Evolutionary conservation across 2,888 invertebrate genomes (phyloP).

Genomic region (Acanthosoma haemorrhoidale): DNA sequence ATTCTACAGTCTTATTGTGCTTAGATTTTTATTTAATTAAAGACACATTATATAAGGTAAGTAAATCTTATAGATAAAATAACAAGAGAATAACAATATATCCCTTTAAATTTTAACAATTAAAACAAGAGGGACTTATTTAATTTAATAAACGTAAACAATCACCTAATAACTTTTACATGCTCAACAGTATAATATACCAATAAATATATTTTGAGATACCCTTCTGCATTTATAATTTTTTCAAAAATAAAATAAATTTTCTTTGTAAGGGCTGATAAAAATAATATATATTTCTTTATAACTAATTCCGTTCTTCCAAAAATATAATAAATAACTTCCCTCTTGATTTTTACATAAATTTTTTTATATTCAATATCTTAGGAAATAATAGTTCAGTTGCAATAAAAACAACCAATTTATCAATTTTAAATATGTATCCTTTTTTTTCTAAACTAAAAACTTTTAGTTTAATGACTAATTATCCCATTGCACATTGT

Average conservation of each 20-base stretch:
- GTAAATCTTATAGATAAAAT: conserved; percentile 1
- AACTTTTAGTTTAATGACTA: conserved; percentile 2
- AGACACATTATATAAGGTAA: not conserved
- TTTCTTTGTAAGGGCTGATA: not conserved
- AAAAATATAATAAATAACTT: not conserved
- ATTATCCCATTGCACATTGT: conserved; percentile 5
- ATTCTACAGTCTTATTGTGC: not conserved
- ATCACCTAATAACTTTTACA: not conserved
- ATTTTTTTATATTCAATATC: not conserved
- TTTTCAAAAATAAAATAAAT: not conserved
- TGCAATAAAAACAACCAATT: not conserved
- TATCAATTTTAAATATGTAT: not conserved
- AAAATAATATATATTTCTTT: not conserved
- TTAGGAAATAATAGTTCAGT: not conserved
- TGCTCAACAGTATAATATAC: not conserved
- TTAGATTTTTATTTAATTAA: not conserved
- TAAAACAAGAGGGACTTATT: not conserved
- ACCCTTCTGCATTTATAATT: not conserved
- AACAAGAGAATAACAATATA: conserved; percentile 9
- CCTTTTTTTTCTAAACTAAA: not conserved
- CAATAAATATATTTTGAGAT: not conserved
- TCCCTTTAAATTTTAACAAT: not conserved
- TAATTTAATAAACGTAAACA: not conserved
- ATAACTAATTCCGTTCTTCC: not conserved
- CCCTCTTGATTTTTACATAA: not conserved